phyloP scores from a whole-genome alignment of 2,797 vertebrate genomes.

The Chlorospingus flavigularis region DNA sequence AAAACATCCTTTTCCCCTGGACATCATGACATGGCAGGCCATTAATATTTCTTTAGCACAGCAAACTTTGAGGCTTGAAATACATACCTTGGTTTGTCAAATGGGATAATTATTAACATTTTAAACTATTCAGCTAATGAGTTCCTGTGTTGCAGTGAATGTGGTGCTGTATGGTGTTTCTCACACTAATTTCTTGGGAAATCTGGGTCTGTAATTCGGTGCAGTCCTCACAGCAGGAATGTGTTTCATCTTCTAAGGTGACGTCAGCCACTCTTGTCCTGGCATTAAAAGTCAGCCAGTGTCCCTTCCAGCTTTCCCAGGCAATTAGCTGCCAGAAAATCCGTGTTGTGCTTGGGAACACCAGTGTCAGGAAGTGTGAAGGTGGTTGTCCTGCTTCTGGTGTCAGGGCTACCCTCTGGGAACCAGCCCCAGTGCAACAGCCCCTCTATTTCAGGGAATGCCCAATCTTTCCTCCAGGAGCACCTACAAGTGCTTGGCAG shows the following conservation, averaged over 20 bases:
- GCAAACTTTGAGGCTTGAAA: not conserved
- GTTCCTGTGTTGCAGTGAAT: not conserved
- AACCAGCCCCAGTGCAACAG: not conserved
- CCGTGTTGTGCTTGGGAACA: not conserved
- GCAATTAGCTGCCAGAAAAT: not conserved
- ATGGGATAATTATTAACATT: conserved; percentile 18
- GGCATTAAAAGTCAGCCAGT: not conserved
- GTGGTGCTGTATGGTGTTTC: not conserved
- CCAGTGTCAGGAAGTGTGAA: not conserved
- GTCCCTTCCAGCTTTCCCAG: not conserved
- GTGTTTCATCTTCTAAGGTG: not conserved
- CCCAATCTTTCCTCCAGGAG: not conserved
- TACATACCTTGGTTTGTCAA: not conserved
- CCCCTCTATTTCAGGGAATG: not conserved
- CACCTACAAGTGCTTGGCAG: fast-evolving
- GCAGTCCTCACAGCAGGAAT: not conserved
- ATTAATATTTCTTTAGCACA: conserved; percentile 42
- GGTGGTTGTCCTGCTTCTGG: not conserved
- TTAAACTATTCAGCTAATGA: conserved; percentile 3
- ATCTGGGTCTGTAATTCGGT: not conserved
- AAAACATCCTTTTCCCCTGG: conserved; percentile 37
- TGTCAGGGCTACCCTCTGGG: fast-evolving
- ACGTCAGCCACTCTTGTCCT: not conserved
- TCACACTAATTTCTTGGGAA: not conserved
- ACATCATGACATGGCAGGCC: not conserved